These are phyloP conservation scores for Drosophila longiperda DNA, from an alignment of 2,888 invertebrate species.

Conservation along the genomic window DNA sequence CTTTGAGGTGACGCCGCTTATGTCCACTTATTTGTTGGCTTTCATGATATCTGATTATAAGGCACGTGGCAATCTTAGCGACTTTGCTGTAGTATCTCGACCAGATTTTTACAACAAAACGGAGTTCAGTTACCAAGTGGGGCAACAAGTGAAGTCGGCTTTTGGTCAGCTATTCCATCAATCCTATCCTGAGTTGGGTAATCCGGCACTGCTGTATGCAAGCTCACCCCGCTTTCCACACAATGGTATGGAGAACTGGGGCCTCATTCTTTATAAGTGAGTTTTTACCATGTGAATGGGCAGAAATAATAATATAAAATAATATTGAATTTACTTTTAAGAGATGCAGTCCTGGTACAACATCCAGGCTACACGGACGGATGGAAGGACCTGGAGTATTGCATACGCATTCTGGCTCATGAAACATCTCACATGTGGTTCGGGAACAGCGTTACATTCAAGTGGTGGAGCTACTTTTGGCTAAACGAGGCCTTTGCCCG, in stretches of 20 bases:
- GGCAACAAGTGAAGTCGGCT: conserved; percentile 48
- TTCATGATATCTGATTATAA: conserved; percentile 88
- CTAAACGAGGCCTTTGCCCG: conserved; percentile 89
- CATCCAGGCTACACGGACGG: conserved; percentile 76
- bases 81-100: conserved; percentile 88
- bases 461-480: conserved; percentile 87
- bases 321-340: conserved; percentile 23
- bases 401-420: conserved; percentile 86
- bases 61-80: conserved; percentile 54
- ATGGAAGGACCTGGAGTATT: conserved; percentile 79
- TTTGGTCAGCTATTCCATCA: conserved; percentile 89
- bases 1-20: conserved; percentile 85
- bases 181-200: conserved; percentile 86
- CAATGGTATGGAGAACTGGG: conserved; percentile 96
- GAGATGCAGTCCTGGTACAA: conserved; percentile 68
- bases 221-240: conserved; percentile 92
- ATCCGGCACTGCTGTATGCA: conserved; percentile 91
- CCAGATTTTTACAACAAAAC: conserved; percentile 89
- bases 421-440: conserved; percentile 89
- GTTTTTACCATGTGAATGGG: conserved; percentile 63
- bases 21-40: conserved; percentile 94
- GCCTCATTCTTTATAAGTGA: conserved; percentile 92
- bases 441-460: conserved; percentile 87
- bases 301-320: neutral
- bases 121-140: conserved; percentile 86